Base-by-base conservation (phyloP, 2,113 vertebrate genomes). In the Beaufortia kweichowensis region DNA sequence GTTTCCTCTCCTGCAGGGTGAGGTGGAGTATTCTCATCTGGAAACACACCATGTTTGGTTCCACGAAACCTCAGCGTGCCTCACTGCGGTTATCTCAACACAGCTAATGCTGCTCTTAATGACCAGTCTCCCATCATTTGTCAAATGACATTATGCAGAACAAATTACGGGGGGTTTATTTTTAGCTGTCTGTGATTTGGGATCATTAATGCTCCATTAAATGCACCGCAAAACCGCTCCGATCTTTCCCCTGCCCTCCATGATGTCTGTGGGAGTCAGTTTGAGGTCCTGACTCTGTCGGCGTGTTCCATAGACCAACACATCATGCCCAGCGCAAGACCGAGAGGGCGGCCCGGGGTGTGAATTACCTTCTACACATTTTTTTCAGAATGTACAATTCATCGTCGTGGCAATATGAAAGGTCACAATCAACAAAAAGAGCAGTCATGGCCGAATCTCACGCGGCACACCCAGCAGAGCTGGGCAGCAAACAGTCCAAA, bases 171-270 rank as follows among this genome's bases (percentile, higher is more conserved):
- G 62, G 71, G 65, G 71, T 80, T 80, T 84, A 83, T 88, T 78
- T 85, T 83, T 83, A 68, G 68, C 69, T 29, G 24, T 64, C 29
- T 78, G 31, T 62, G 53, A 80, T 77, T 80, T 80, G 82, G 84
- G 85, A 87, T 86, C 83, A 88, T 80, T 83, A 84, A 83, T 79
- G 82, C 61, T 24, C 35, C 53, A 86, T 80, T 85, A 88, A 86
- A 46, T 26, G n/a, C n/a, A 87, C 84, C 84, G 71, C 85, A 85
- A 82, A 86, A 78, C 85, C 75, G 71, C 41, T 19, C 82, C 79
- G 48, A 55, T 74, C 50, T 23, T 50, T 87, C 64, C 79, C 79
- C 80, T 73, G 60, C 81, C 76, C 53, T 23, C 19, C 78, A 46
- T 65, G 78, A 83, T 82, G 74, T 81, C 67, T 64, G 77, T 76